These are phyloP conservation scores for Periophthalmus magnuspinnatus DNA, from an alignment of 2,797 vertebrate species.

Conservation along the genomic window DNA sequence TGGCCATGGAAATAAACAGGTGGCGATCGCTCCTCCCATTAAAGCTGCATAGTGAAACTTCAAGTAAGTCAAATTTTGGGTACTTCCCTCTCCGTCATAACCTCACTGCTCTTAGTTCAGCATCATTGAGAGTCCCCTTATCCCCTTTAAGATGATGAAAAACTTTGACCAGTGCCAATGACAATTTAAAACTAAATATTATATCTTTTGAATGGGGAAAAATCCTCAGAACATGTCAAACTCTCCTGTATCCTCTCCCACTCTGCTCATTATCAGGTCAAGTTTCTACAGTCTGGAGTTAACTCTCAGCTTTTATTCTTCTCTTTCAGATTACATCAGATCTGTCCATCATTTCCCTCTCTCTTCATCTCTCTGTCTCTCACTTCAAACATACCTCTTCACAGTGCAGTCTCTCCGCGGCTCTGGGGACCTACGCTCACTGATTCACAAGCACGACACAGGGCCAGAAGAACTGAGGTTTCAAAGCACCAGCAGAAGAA, in stretches of 20 bases:
- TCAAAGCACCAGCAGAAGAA: slow-evolving; percentile 62
- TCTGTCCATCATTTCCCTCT: slow-evolving; percentile 55
- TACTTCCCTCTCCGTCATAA: too few relatives aligned
- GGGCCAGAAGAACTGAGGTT: slow-evolving; percentile 69
- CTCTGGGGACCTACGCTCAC: slow-evolving; percentile 79
- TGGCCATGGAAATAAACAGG: too few relatives aligned
- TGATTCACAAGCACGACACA: slow-evolving; percentile 88
- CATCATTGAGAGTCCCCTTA: too few relatives aligned
- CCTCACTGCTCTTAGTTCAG: too few relatives aligned
- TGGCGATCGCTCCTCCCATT: too few relatives aligned
- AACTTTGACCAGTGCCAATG: too few relatives aligned
- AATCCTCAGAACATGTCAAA: not conserved
- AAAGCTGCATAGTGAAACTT: too few relatives aligned
- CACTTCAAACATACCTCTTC: slow-evolving; percentile 83
- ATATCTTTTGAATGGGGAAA: too few relatives aligned
- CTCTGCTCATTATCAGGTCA: not conserved
- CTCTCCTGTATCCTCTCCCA: not conserved
- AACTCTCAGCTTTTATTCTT: slow-evolving; percentile 47
- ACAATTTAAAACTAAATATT: too few relatives aligned
- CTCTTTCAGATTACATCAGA: slow-evolving; percentile 49
- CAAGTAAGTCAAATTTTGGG: too few relatives aligned
- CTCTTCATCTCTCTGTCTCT: slow-evolving; percentile 41
- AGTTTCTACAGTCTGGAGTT: slow-evolving; percentile 5
- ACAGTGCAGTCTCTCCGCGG: slow-evolving; percentile 67
- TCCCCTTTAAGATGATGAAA: too few relatives aligned